Evolutionary conservation across 2,797 vertebrate genomes (phyloP), one percentile per base, ranked within the genome.

Genomic region (Adelosebastes latens): DNA sequence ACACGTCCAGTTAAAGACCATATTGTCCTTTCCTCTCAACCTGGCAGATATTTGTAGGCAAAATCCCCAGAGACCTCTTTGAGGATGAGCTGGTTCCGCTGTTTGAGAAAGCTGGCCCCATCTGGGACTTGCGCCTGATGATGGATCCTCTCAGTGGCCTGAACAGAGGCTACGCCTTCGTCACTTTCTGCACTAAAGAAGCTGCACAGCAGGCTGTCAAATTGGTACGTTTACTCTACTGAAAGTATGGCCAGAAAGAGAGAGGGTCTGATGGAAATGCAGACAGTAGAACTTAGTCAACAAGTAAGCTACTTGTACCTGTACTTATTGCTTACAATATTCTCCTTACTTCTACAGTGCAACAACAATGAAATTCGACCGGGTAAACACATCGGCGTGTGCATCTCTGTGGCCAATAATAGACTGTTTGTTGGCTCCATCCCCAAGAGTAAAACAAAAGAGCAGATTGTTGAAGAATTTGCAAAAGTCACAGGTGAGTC

Each of bases 361-460:
- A 99, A 99, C 96, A 99, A 99, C 96, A 98, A 97, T 95, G 99
- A 99, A 97, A 99, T 99, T 87, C 97, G 99, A 93, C 97, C 98
- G 63, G 98, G 98, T 93, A 99, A 99, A 96, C 99, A 99, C 90
- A 99, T 99, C 75, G 99, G 99, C 29, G 99, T 99, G 61, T 99
- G 99, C 95, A 99, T 99, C 95, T 99, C 99, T 68, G 99, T 99
- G 95, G 99, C 99, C 95, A 99, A 99, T 97, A 99, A 99, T 96
- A 98, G 98, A 88, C 97, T 99, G 93, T 99, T 99, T 95, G 98
- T 99, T 95, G 99, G 99, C 81, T 99, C 98, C 93, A 99, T 99
- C 93, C 99, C 99, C 89, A 99, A 99, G 94, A 99, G 98, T 96
- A 99, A 99, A 98, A 99, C 99, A 93, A 99, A 99, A 97, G 99